Evolutionary conservation across 2,888 invertebrate species (phyloP).

Genomic region (Trichogramma evanescens): DNA sequence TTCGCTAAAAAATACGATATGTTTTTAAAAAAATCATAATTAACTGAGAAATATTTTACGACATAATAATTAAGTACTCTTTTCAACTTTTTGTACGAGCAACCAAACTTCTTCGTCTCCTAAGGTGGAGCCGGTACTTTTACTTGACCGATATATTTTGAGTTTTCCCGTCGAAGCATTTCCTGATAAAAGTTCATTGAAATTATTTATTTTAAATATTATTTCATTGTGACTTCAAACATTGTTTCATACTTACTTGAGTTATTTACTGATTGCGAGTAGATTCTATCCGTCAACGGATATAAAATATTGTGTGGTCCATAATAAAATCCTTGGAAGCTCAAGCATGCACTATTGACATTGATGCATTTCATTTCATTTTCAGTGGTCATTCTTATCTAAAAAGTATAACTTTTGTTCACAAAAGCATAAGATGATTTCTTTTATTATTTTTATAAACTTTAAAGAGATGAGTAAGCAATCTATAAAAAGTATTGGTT

Average conservation of each 20-base stretch:
- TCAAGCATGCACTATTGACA: slow-evolving; percentile 71
- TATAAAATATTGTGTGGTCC: slow-evolving; percentile 49
- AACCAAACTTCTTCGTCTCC: slow-evolving; percentile 77
- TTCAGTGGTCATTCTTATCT: slow-evolving; percentile 51
- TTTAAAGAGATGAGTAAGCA: background rate
- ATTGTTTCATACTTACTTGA: slow-evolving; percentile 58
- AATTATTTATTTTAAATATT: background rate
- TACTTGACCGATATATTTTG: slow-evolving; percentile 72
- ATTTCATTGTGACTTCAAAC: background rate
- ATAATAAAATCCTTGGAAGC: slow-evolving; percentile 68
- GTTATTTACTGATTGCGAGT: slow-evolving; percentile 70
- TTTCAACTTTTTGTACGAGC: slow-evolving; percentile 79
- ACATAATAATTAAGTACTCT: slow-evolving; percentile 57
- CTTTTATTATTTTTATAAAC: background rate
- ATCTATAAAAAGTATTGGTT: slow-evolving; percentile 42
- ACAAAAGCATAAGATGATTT: too few species aligned
- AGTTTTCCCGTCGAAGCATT: slow-evolving; percentile 78
- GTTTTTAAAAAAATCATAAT: slow-evolving; percentile 2
- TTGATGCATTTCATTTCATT: slow-evolving; percentile 63
- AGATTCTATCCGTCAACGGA: slow-evolving; percentile 64
- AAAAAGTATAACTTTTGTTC: background rate
- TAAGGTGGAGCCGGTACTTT: slow-evolving; percentile 59
- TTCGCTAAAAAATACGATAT: slow-evolving; percentile 58
- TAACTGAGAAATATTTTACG: background rate
- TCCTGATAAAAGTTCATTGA: slow-evolving; percentile 45